A percentile compares a stretch with the other conserved stretches of the same genome.
Evolutionary conservation across 2,888 invertebrate genomes (phyloP).

Genomic region (Gortyna flavago): DNA sequence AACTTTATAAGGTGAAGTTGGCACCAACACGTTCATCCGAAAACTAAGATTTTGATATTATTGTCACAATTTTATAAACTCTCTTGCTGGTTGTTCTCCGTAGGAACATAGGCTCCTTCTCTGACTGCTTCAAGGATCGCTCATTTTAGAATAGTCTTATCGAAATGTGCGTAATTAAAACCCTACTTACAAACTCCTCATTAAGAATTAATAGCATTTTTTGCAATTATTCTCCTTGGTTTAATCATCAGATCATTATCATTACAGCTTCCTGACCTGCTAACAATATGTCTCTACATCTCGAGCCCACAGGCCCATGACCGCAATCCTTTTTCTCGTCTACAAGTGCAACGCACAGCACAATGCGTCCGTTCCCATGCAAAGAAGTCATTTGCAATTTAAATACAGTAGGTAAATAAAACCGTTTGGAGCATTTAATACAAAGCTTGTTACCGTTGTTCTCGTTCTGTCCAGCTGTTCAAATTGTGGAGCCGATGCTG

Average conservation of each 20-base stretch:
- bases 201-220: neutral
- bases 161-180: neutral
- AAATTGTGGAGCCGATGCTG: constrained; percentile 9
- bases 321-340: constrained; percentile 20
- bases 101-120: neutral
- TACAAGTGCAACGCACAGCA: constrained; percentile 26
- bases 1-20: neutral
- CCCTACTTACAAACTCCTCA: neutral
- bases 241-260: neutral
- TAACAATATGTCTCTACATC: constrained; percentile 7
- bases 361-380: constrained; percentile 50
- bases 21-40: neutral
- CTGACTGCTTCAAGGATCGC: neutral
- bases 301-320: neutral
- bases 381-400: constrained; percentile 56
- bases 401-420: constrained; percentile 57
- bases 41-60: neutral
- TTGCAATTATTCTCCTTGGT: neutral
- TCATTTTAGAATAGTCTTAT: neutral
- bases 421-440: constrained; percentile 49
- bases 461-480: constrained; percentile 33
- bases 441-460: constrained; percentile 42
- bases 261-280: constrained; percentile 18
- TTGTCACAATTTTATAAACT: neutral
- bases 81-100: neutral